Evolutionary conservation across 2,797 vertebrate species (phyloP).

Genomic region (Vespertilio murinus): DNA sequence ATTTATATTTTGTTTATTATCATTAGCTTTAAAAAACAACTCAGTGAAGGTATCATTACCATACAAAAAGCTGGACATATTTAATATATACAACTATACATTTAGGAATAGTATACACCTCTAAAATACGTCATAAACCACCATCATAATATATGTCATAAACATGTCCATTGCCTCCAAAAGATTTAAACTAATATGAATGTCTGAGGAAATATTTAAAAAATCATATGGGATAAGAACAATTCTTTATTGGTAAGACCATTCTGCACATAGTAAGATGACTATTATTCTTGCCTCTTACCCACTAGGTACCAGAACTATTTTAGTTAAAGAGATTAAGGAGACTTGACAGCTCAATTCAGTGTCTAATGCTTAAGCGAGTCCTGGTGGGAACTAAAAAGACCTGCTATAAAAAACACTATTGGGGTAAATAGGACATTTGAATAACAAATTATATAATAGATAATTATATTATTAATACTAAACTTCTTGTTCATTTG

Average conservation of each 20-base stretch:
- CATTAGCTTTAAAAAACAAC: neutral
- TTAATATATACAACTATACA: neutral
- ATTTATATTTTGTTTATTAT: neutral
- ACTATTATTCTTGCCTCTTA: neutral
- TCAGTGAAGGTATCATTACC: neutral
- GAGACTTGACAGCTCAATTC: neutral
- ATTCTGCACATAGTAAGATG: neutral
- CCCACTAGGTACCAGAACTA: neutral
- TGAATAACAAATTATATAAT: neutral
- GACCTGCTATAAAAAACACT: neutral
- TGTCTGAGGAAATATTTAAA: neutral
- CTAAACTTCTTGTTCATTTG: constrained; percentile 18
- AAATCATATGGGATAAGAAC: neutral
- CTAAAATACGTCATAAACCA: neutral
- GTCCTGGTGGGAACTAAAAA: constrained; percentile 7
- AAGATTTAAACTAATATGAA: neutral
- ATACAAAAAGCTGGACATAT: neutral
- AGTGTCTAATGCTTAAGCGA: neutral
- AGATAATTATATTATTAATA: neutral
- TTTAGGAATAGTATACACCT: neutral
- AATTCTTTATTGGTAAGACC: neutral
- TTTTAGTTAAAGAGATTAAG: constrained; percentile 17
- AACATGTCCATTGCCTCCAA: neutral
- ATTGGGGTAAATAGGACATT: neutral
- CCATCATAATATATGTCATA: neutral